phyloP scores from a whole-genome alignment of 2,797 vertebrate species.

The Parauchenoglanis punctatus region DNA sequence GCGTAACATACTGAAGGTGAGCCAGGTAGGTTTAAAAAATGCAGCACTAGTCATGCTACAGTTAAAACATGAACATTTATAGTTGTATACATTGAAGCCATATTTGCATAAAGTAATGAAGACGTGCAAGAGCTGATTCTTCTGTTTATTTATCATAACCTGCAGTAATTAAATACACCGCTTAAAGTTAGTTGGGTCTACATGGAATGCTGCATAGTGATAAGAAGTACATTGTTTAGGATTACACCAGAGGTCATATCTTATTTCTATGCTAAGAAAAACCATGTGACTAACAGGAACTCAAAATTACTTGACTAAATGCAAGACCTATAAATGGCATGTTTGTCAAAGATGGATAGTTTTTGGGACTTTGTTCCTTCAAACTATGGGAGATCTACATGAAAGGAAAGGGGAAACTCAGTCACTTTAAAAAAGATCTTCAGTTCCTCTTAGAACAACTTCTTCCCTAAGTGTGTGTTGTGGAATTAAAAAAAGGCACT shows the following conservation, averaged over 20 bases:
- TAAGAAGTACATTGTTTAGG: background rate
- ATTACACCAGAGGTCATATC: background rate
- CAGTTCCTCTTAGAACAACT: background rate
- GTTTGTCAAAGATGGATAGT: background rate
- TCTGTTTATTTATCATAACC: background rate
- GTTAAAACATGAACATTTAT: background rate
- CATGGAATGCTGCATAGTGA: background rate
- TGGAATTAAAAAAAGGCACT: background rate
- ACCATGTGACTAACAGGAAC: background rate
- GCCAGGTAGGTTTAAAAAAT: background rate
- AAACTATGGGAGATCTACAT: background rate
- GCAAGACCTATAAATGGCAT: no score
- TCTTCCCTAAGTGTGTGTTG: background rate
- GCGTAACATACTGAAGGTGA: background rate
- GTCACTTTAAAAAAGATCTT: background rate
- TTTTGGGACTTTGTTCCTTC: background rate
- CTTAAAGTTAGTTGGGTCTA: background rate
- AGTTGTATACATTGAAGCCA: no score
- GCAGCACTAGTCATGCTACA: background rate
- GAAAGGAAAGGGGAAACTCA: background rate
- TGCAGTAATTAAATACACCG: background rate
- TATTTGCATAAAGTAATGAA: background rate
- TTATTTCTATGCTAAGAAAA: background rate
- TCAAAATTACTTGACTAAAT: no score
- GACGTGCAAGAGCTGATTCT: background rate